A percentile compares a stretch with the other conserved stretches of the same genome.
phyloP scores from a whole-genome alignment of 2,888 invertebrate species.

The Drosophila trichaetosa region DNA sequence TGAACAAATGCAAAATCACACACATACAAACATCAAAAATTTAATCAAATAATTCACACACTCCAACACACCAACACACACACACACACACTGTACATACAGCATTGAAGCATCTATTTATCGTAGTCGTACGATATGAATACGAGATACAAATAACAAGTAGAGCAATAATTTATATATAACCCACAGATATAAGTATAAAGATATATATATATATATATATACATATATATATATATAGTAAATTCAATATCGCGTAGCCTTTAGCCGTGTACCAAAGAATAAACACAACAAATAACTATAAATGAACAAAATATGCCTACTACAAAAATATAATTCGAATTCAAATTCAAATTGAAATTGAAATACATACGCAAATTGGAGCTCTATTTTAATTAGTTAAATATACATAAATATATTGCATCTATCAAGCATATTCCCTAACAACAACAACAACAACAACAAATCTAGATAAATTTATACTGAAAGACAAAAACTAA shows the following conservation, averaged over 20 bases:
- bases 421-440: conserved; percentile 24
- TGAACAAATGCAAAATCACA: conserved; percentile 43
- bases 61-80: conserved; percentile 27
- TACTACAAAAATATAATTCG: conserved; percentile 22
- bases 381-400: conserved; percentile 70
- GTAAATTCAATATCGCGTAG: conserved; percentile 60
- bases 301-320: conserved; percentile 32
- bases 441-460: neutral
- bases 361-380: conserved; percentile 39
- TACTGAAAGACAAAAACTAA: conserved; percentile 12
- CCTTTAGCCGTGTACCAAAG: conserved; percentile 78
- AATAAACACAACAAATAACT: conserved; percentile 32
- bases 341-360: conserved; percentile 37
- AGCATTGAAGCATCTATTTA: conserved; percentile 59
- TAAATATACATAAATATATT: conserved; percentile 64
- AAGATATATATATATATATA: conserved; percentile 21
- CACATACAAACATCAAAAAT: conserved; percentile 13
- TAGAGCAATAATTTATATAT: conserved; percentile 71
- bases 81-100: conserved; percentile 65
- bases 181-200: conserved; percentile 20
- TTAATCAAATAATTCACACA: conserved; percentile 46
- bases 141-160: conserved; percentile 48
- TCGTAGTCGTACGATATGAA: conserved; percentile 52
- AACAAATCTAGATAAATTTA: conserved; percentile 40
- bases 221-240: conserved; percentile 43